Conservation (phyloP, 2,113 vertebrate species). For the Meriones unguiculatus region DNA sequence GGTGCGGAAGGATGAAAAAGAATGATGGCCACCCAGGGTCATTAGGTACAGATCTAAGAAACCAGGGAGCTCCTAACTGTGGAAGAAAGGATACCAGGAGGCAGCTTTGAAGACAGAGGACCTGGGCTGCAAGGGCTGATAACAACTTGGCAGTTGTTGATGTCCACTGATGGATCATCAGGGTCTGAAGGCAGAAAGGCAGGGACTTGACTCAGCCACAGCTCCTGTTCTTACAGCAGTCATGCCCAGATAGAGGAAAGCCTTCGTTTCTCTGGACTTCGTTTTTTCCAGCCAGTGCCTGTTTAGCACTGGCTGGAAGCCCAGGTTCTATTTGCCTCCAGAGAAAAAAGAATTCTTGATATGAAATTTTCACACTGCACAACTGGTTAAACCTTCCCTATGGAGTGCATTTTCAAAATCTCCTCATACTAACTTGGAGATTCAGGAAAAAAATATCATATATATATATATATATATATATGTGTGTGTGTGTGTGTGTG, state of each 20-base stretch:
- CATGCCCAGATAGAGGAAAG: background rate
- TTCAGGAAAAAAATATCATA: background rate
- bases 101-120: background rate
- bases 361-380: background rate
- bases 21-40: background rate
- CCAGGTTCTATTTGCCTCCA: background rate
- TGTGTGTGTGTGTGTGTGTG: too few relatives aligned
- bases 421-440: background rate
- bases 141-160: background rate
- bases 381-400: background rate
- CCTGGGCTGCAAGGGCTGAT: background rate
- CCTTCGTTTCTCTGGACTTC: background rate
- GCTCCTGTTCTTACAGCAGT: background rate
- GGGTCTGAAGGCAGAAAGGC: too few relatives aligned
- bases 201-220: background rate
- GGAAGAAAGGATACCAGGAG: background rate
- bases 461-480: too few relatives aligned
- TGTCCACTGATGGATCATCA: fast-evolving
- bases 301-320: too few relatives aligned
- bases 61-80: background rate
- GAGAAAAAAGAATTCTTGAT: background rate
- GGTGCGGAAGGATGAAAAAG: background rate
- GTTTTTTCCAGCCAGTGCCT: background rate
- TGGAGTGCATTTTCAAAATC: background rate
- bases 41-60: background rate